phyloP scores from a whole-genome alignment of 2,113 vertebrate species.

The Oenanthe oenanthe region DNA sequence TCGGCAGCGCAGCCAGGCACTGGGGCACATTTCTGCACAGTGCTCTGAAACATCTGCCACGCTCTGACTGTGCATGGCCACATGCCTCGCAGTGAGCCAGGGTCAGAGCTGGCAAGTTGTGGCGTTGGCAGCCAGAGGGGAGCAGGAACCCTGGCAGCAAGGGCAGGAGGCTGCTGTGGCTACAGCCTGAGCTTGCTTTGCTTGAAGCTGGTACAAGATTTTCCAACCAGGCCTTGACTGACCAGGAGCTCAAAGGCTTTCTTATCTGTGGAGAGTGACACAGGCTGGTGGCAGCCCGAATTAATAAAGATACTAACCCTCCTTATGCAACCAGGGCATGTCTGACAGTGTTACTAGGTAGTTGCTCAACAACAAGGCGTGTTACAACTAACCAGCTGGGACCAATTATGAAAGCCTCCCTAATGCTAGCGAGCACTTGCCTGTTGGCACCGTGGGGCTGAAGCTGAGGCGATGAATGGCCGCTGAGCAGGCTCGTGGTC shows the following conservation, averaged over 20 bases:
- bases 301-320: slow-evolving; percentile 25
- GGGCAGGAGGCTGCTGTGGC: not conserved
- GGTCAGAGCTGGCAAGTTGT: not conserved
- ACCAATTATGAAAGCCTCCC: slow-evolving; percentile 26
- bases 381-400: slow-evolving; percentile 50
- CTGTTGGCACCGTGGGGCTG: not conserved
- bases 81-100: rapidly evolving
- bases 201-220: not conserved
- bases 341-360: not conserved
- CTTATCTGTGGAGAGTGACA: not conserved
- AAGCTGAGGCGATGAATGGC: slow-evolving; percentile 3
- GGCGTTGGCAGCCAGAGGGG: not conserved
- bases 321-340: not conserved
- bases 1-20: rapidly evolving
- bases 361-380: slow-evolving; percentile 35
- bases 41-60: rapidly evolving
- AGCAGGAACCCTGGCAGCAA: not conserved
- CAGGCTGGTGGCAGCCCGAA: not conserved
- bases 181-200: not conserved
- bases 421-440: slow-evolving; percentile 22
- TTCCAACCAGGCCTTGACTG: not conserved
- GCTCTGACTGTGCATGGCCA: too few species aligned
- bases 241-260: slow-evolving; percentile 2
- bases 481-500: not conserved
- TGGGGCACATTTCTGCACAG: rapidly evolving